These are phyloP conservation scores for Melipona bicolor DNA, from an alignment of 2,888 invertebrate genomes.

Conservation along the genomic window DNA sequence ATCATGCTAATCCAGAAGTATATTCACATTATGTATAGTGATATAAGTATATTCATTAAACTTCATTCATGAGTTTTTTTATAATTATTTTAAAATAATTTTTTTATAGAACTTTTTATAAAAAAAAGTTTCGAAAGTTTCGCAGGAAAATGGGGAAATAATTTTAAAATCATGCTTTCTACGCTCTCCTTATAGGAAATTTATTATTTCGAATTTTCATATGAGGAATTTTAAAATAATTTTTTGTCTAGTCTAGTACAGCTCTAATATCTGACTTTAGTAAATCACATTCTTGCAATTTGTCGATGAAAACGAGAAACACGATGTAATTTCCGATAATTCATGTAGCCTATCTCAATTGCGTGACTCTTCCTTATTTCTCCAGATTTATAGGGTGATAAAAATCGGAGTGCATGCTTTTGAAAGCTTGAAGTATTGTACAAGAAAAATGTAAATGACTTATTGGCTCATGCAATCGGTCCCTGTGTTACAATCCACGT, in stretches of 20 bases:
- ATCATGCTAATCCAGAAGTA: too few species aligned
- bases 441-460: constrained; percentile 35
- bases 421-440: not conserved
- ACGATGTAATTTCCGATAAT: not conserved
- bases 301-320: not conserved
- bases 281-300: not conserved
- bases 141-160: fast-evolving
- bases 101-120: too few species aligned
- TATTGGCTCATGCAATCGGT: constrained; percentile 14
- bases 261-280: not conserved
- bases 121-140: too few species aligned
- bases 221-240: not conserved
- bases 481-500: constrained; percentile 20
- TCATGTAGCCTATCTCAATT: not conserved
- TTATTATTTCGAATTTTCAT: not conserved
- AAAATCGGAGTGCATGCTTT: constrained; percentile 28
- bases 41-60: too few species aligned
- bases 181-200: not conserved
- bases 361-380: constrained; percentile 34
- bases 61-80: too few species aligned
- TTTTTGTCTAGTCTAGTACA: not conserved
- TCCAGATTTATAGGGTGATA: constrained; percentile 12
- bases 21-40: too few species aligned
- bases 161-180: not conserved
- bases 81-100: too few species aligned